phyloP scores from a whole-genome alignment of 2,113 vertebrate genomes.

The Nansenia antarctica region DNA sequence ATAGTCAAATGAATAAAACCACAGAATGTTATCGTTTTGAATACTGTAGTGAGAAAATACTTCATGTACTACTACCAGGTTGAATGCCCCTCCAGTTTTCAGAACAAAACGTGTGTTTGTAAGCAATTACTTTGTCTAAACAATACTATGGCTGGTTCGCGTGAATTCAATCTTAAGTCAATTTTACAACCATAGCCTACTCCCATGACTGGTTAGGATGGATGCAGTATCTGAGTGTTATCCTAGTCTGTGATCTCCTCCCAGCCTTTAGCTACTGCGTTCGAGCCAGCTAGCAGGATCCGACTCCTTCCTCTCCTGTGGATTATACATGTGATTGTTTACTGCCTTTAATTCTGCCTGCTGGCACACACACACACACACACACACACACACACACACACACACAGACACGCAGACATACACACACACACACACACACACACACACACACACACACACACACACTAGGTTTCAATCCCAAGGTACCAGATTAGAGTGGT shows the following conservation, averaged over 20 bases:
- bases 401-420: neutral
- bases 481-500: neutral
- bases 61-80: too few relatives aligned
- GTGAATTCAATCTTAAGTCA: neutral
- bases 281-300: neutral
- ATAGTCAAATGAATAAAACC: neutral
- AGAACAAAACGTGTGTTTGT: too few relatives aligned
- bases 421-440: neutral
- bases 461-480: neutral
- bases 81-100: too few relatives aligned
- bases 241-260: neutral
- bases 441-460: slow-evolving; percentile 1
- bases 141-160: too few relatives aligned
- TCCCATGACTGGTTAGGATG: neutral
- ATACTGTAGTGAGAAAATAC: too few relatives aligned
- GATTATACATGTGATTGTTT: neutral
- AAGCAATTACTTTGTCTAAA: too few relatives aligned
- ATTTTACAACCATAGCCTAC: neutral
- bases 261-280: neutral
- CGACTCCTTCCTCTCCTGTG: neutral
- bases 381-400: neutral
- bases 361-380: neutral
- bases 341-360: neutral
- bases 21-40: too few relatives aligned
- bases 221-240: neutral